Percentiles rank a stretch among this genome's conserved stretches.
phyloP scores from a whole-genome alignment of 1,140 invertebrate species.

The Steinernema feltiae region DNA sequence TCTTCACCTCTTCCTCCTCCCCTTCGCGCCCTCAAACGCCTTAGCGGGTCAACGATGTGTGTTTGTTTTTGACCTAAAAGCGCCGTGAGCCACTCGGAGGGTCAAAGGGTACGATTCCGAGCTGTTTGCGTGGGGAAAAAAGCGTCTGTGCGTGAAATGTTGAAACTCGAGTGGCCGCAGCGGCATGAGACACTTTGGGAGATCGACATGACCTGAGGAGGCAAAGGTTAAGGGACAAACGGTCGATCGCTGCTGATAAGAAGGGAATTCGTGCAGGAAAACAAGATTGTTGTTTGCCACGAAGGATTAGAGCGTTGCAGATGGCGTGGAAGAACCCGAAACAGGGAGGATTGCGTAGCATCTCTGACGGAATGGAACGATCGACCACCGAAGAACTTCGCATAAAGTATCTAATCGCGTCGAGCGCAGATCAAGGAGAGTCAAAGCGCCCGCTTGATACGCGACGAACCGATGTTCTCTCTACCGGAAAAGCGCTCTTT shows the following conservation, averaged over 20 bases:
- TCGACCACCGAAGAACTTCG: too few relatives aligned
- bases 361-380: too few relatives aligned
- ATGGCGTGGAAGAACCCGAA: too few relatives aligned
- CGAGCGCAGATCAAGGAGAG: too few relatives aligned
- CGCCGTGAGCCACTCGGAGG: constrained; percentile 11
- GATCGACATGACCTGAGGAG: neutral
- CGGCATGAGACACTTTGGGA: neutral
- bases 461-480: too few relatives aligned
- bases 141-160: neutral
- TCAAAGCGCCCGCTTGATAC: too few relatives aligned
- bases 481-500: neutral
- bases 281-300: too few relatives aligned
- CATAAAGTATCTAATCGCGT: too few relatives aligned
- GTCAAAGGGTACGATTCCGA: neutral
- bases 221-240: neutral
- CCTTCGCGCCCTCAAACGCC: neutral
- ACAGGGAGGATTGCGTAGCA: too few relatives aligned
- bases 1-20: neutral
- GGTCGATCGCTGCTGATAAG: too few relatives aligned
- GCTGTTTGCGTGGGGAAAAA: neutral
- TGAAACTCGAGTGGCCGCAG: neutral
- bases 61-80: constrained; percentile 15
- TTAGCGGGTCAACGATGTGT: constrained; percentile 12
- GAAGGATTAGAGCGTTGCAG: too few relatives aligned
- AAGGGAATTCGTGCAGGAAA: too few relatives aligned